Conservation (phyloP, 2,113 vertebrate genomes). For the Trematomus loennbergii region DNA sequence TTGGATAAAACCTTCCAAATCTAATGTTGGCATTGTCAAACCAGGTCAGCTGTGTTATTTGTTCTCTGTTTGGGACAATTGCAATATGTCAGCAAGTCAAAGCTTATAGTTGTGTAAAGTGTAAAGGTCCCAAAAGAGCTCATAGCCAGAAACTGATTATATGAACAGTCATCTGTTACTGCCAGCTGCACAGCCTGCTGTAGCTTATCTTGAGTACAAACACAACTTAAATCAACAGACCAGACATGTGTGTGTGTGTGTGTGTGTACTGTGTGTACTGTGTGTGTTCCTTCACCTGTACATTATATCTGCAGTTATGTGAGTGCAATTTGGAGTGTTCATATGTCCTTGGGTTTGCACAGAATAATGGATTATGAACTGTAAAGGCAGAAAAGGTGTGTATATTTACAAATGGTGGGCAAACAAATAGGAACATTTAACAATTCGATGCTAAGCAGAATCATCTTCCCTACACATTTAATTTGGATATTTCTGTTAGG, state of each 20-base stretch:
- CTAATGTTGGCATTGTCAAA: conserved; percentile 5
- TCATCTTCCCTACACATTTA: no score
- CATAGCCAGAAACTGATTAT: neutral
- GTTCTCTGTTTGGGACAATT: neutral
- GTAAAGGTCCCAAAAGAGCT: neutral
- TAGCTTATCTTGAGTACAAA: conserved; percentile 43
- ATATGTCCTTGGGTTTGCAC: neutral
- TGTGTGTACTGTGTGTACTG: no score
- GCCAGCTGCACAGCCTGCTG: conserved; percentile 16
- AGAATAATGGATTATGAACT: neutral
- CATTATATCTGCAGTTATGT: neutral
- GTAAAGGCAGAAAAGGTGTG: neutral
- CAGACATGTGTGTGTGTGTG: neutral
- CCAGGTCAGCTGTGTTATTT: conserved; percentile 13
- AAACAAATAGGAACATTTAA: neutral
- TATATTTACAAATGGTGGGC: neutral
- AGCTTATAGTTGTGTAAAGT: conserved; percentile 6
- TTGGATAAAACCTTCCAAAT: neutral
- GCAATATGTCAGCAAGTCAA: conserved; percentile 2
- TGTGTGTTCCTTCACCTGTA: no score
- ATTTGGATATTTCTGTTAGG: neutral
- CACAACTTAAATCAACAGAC: conserved; percentile 43
- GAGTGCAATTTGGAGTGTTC: neutral
- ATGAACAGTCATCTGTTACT: neutral
- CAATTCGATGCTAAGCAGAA: neutral